A percentile compares a stretch with the other conserved stretches of the same genome.
phyloP scores from a whole-genome alignment of 2,797 vertebrate genomes.

The Falco peregrinus region DNA sequence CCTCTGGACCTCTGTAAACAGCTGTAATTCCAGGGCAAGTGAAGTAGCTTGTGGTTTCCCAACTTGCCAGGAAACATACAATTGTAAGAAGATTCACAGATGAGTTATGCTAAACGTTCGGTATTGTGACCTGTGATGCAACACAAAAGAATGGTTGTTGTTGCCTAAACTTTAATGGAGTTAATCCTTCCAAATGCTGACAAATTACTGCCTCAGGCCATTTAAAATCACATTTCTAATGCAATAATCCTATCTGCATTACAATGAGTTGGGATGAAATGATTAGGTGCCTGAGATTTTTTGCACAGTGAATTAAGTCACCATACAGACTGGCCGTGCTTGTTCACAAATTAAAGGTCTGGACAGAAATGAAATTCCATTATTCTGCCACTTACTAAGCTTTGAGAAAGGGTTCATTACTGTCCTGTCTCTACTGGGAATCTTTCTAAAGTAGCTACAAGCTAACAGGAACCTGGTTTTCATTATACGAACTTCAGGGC shows the following conservation, averaged over 20 bases:
- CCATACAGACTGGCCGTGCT: constrained; percentile 46
- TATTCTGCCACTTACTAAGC: constrained; percentile 32
- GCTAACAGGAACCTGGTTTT: constrained; percentile 7
- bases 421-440: constrained; percentile 12
- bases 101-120: constrained; percentile 44
- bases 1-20: not conserved
- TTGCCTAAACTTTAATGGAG: constrained; percentile 67
- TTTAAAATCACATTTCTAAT: constrained; percentile 78
- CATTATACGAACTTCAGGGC: not conserved
- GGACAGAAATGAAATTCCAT: constrained; percentile 44
- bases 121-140: constrained; percentile 37
- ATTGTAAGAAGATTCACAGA: not conserved
- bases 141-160: constrained; percentile 58
- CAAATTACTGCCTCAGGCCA: constrained; percentile 70
- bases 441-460: constrained; percentile 37
- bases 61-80: not conserved
- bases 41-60: not conserved
- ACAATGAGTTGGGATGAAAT: constrained; percentile 64
- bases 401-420: constrained; percentile 37
- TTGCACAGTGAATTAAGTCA: constrained; percentile 74
- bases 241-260: constrained; percentile 75
- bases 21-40: constrained; percentile 1
- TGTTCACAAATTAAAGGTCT: constrained; percentile 72
- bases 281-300: constrained; percentile 71
- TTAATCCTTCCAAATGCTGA: constrained; percentile 77